Conservation (phyloP, 1,140 invertebrate genomes). For the Drosophila tsacasi region DNA sequence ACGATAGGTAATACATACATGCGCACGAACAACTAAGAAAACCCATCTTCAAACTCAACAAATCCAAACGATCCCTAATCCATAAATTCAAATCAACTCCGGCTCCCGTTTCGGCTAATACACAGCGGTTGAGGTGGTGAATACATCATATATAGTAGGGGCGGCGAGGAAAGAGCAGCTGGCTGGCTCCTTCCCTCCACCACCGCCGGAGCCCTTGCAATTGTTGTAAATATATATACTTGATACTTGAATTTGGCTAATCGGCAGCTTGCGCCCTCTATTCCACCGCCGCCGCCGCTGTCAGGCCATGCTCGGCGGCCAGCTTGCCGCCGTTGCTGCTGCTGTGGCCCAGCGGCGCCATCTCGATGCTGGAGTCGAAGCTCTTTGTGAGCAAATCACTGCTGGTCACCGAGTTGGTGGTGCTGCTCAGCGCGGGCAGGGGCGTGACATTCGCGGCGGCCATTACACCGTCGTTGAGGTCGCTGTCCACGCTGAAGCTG, state of each 20-base stretch:
- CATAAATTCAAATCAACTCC: conserved; percentile 26
- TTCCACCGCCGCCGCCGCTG: conserved; percentile 28
- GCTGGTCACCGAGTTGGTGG: conserved; percentile 81
- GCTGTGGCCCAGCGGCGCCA: conserved; percentile 69
- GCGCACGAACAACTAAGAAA: conserved; percentile 38
- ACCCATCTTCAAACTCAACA: conserved; percentile 45
- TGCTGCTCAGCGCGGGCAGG: conserved; percentile 66
- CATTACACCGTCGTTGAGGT: conserved; percentile 63
- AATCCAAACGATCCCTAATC: conserved; percentile 44
- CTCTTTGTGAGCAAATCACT: conserved; percentile 80
- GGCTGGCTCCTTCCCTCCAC: background rate
- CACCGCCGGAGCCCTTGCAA: conserved; percentile 22
- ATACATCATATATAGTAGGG: conserved; percentile 36
- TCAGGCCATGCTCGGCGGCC: conserved; percentile 56
- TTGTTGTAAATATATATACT: conserved; percentile 59
- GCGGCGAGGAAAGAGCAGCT: background rate
- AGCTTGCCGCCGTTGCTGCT: conserved; percentile 69
- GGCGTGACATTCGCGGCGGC: conserved; percentile 34
- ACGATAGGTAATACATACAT: conserved; percentile 17
- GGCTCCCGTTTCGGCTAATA: conserved; percentile 30
- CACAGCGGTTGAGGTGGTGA: conserved; percentile 44
- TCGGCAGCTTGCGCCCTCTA: conserved; percentile 56
- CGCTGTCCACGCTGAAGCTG: conserved; percentile 79
- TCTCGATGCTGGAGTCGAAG: conserved; percentile 80
- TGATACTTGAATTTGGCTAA: conserved; percentile 71